Evolutionary conservation across 2,888 invertebrate genomes (phyloP).

Genomic region (Xanthorhoe designata): DNA sequence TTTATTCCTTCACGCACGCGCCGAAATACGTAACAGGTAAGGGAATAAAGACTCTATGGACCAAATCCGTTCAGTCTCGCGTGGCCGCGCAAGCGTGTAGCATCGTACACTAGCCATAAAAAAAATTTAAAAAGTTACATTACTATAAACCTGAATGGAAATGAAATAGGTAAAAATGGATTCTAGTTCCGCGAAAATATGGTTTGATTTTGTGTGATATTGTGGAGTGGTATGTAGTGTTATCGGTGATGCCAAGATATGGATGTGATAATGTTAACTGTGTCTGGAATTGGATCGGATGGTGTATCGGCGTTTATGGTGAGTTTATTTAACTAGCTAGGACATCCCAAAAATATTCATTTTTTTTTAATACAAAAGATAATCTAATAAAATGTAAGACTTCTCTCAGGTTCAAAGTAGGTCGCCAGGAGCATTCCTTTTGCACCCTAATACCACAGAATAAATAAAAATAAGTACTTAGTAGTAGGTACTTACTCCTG

Average conservation of each 20-base stretch:
- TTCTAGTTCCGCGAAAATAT: constrained; percentile 20
- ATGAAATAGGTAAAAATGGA: constrained; percentile 37
- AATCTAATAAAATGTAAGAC: too few species aligned
- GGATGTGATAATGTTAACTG: constrained; percentile 78
- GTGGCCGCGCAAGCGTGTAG: constrained; percentile 69
- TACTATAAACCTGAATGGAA: constrained; percentile 44
- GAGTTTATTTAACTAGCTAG: constrained; percentile 43
- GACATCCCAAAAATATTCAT: background rate
- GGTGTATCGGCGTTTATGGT: constrained; percentile 72
- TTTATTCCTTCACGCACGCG: constrained; percentile 65
- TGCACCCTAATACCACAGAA: too few species aligned
- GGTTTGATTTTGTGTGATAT: constrained; percentile 24
- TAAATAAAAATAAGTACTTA: too few species aligned
- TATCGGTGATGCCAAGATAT: constrained; percentile 76
- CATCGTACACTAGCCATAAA: constrained; percentile 41
- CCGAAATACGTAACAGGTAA: constrained; percentile 68
- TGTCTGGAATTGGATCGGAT: constrained; percentile 77
- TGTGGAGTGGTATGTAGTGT: constrained; percentile 57
- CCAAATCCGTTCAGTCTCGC: constrained; percentile 66
- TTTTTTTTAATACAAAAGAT: background rate
- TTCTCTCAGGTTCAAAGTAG: too few species aligned
- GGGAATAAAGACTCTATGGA: constrained; percentile 50
- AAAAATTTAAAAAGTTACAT: constrained; percentile 47
- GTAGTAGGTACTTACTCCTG: background rate
- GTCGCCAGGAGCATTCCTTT: too few species aligned